Evolutionary conservation across 2,888 invertebrate genomes (phyloP), one percentile per base, ranked within the genome.

Genomic region (Pachymerium ferrugineum): DNA sequence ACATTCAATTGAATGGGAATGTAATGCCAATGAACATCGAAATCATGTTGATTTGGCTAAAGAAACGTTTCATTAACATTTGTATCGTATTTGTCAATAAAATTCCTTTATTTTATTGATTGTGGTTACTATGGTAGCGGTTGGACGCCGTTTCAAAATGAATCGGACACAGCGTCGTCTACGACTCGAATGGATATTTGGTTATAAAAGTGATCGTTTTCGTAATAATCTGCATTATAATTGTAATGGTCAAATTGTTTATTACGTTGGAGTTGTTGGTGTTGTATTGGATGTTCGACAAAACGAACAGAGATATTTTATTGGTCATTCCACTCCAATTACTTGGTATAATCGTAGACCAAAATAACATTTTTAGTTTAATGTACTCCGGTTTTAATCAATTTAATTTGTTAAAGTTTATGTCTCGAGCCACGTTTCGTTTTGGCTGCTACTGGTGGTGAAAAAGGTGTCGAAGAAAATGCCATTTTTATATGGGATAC

Each of bases 1-100:
- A 1, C 84, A 85, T 78, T 85, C 85, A 78, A 84, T 86, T 77
- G 86, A 86, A 76, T 83, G 85, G 73, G 86, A 86, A 76, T 86
- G 86, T 77, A 78, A 82, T 80, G 76, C 80, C 30, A 79, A 80
- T 71, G 79, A 80, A 10, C 81, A 80, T 35, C 82, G 82, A 71
- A 82, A 83, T 68, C 83, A 83, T 76, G 84, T 85, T 69, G 82
- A 82, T 75, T 82, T 85, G 68, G 83, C 84, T 62, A 85, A 85
- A 76, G 85, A 86, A 78, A 84, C 84, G 22, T 85, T 84, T 79
- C 81, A 85, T 77, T 82, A 79, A 79, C 47, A 22, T 74, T 19
- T 42, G 3, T 12, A 42, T 5, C 42, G 42, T 8, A n/a, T 42
- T 42, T 42, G 3, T 5, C 42, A 16, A 42, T 42, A n/a, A n/a